A percentile compares a stretch with the other conserved stretches of the same genome.
phyloP scores from a whole-genome alignment of 2,888 invertebrate genomes.

The Pachliopta kotzebuea region DNA sequence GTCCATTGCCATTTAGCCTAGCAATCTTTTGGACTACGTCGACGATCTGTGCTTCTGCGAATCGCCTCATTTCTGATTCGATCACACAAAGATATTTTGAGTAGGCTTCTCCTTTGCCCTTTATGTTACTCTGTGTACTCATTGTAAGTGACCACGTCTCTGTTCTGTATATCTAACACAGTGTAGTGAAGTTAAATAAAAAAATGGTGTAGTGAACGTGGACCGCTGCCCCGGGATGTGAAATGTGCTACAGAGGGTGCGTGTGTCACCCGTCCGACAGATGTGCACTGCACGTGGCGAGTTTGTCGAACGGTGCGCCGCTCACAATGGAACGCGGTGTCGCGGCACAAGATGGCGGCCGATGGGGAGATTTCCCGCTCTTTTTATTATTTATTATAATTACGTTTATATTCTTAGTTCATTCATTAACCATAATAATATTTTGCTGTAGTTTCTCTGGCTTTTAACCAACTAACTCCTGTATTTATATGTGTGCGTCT shows the following conservation, averaged over 20 bases:
- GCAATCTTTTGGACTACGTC: no score
- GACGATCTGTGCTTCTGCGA: no score
- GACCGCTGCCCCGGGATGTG: conserved; percentile 34
- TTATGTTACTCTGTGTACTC: no score
- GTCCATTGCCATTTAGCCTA: no score
- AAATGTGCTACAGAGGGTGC: conserved; percentile 38
- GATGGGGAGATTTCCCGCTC: conserved; percentile 68
- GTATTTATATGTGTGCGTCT: no score
- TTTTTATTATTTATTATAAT: conserved; percentile 43
- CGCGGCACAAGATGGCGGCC: conserved; percentile 63
- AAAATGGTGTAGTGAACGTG: conserved; percentile 22
- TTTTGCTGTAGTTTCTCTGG: no score
- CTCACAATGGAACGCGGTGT: conserved; percentile 68
- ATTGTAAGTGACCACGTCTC: no score
- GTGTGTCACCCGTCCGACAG: conserved; percentile 41
- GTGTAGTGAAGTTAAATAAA: conserved; percentile 20
- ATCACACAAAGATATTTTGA: no score
- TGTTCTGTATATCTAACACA: not conserved
- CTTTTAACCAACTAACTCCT: no score
- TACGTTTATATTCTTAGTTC: not conserved
- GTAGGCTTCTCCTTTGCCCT: no score
- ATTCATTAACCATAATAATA: no score
- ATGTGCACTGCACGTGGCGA: conserved; percentile 45
- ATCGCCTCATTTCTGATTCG: no score
- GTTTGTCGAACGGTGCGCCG: conserved; percentile 46